Percentiles rank a stretch among this genome's conserved stretches.
phyloP scores from a whole-genome alignment of 2,113 vertebrate species.

The Engystomops pustulosus region DNA sequence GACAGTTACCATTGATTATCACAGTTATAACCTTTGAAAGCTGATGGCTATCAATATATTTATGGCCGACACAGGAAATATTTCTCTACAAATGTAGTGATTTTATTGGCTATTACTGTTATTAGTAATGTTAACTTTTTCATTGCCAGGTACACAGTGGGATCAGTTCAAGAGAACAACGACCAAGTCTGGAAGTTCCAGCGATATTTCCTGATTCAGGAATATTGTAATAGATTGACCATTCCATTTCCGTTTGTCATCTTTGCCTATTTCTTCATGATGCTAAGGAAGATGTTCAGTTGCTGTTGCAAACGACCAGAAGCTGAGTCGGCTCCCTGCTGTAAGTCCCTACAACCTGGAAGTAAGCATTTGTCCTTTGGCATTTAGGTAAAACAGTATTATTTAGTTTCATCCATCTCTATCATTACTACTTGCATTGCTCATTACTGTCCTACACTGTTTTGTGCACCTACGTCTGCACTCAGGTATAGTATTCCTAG shows the following conservation, averaged over 20 bases:
- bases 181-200: constrained; percentile 84
- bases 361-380: background rate
- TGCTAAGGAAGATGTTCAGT: constrained; percentile 72
- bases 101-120: background rate
- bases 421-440: too few relatives aligned
- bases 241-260: constrained; percentile 80
- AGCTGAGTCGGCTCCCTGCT: constrained; percentile 66
- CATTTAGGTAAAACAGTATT: background rate
- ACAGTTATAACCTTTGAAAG: too few relatives aligned
- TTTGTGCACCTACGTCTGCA: too few relatives aligned
- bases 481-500: too few relatives aligned
- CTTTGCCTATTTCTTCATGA: constrained; percentile 78
- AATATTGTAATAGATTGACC: constrained; percentile 77
- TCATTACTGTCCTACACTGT: too few relatives aligned
- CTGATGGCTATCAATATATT: too few relatives aligned
- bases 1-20: too few relatives aligned
- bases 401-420: too few relatives aligned
- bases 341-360: constrained; percentile 68
- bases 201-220: constrained; percentile 79
- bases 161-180: constrained; percentile 78
- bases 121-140: background rate
- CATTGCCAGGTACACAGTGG: constrained; percentile 74
- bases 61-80: too few relatives aligned
- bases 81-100: too few relatives aligned
- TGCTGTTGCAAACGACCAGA: constrained; percentile 70